Evolutionary conservation across 2,797 vertebrate genomes (phyloP).

Genomic region (Bovichtus diacanthus): DNA sequence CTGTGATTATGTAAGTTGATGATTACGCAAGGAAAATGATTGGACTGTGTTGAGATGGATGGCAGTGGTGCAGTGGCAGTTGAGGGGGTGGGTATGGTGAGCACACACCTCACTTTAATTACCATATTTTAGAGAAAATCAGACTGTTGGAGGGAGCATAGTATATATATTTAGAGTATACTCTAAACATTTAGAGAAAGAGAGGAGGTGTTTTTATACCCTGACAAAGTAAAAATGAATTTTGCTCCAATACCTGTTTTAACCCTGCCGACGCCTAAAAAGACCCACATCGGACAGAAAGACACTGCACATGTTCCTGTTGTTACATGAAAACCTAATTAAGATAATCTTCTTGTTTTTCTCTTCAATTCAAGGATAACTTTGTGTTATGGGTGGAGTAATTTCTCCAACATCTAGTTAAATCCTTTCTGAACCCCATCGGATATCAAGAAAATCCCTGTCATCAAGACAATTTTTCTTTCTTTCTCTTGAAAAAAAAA

Average conservation of each 20-base stretch:
- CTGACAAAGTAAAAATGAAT: slow-evolving; percentile 19
- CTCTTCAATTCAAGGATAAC: slow-evolving; percentile 46
- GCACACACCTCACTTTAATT: slow-evolving; percentile 69
- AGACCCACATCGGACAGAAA: not conserved
- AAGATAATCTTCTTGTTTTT: slow-evolving; percentile 31
- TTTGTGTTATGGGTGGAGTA: slow-evolving; percentile 43
- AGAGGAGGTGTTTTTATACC: slow-evolving; percentile 46
- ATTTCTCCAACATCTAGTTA: slow-evolving; percentile 10
- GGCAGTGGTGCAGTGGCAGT: slow-evolving; percentile 37
- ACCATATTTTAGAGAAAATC: slow-evolving; percentile 66
- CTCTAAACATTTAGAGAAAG: slow-evolving; percentile 69
- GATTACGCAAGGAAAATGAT: slow-evolving; percentile 76
- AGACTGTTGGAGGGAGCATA: slow-evolving; percentile 39
- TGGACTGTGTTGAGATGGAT: slow-evolving; percentile 52
- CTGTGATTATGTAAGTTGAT: slow-evolving; percentile 78
- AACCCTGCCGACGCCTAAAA: slow-evolving; percentile 4
- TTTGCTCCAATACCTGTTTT: slow-evolving; percentile 5
- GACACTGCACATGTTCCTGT: slow-evolving; percentile 8
- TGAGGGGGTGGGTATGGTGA: slow-evolving; percentile 46
- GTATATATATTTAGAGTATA: slow-evolving; percentile 63
- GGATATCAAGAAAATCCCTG: not conserved
- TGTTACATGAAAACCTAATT: slow-evolving; percentile 35
- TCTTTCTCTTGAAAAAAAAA: slow-evolving; percentile 7
- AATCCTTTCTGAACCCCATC: slow-evolving; percentile 40
- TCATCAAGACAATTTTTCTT: not conserved